A percentile compares a stretch with the other conserved stretches of the same genome.
Evolutionary conservation across 2,113 vertebrate species (phyloP).

Genomic region (Saguinus midas): DNA sequence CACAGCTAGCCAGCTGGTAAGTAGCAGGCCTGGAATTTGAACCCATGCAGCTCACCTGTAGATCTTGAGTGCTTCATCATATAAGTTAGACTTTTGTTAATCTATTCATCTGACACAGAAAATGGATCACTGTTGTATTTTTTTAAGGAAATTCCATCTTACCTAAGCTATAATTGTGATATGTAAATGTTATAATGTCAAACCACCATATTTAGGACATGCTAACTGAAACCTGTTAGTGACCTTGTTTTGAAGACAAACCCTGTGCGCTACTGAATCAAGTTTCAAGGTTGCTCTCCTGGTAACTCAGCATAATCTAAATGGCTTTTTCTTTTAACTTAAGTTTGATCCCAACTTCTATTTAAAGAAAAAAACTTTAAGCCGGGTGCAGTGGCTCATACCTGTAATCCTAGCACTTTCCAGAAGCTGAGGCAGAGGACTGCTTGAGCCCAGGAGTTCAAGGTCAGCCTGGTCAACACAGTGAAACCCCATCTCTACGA

Average conservation of each 20-base stretch:
- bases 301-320: neutral
- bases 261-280: neutral
- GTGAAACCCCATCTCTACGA: neutral
- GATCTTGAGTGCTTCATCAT: neutral
- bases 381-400: neutral
- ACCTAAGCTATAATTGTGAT: neutral
- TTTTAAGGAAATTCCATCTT: neutral
- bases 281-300: neutral
- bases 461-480: neutral
- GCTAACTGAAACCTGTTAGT: neutral
- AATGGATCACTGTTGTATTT: neutral
- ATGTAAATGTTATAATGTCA: neutral
- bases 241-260: slow-evolving; percentile 5
- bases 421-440: neutral
- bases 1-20: neutral
- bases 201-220: neutral
- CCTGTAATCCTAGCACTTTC: neutral
- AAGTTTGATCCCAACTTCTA: neutral
- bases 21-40: neutral
- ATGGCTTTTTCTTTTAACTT: neutral
- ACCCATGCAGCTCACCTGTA: neutral
- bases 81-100: neutral
- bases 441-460: neutral
- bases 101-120: neutral
- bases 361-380: neutral